These are phyloP conservation scores for Iphiclides podalirius DNA, from an alignment of 2,888 invertebrate species.

Conservation along the genomic window DNA sequence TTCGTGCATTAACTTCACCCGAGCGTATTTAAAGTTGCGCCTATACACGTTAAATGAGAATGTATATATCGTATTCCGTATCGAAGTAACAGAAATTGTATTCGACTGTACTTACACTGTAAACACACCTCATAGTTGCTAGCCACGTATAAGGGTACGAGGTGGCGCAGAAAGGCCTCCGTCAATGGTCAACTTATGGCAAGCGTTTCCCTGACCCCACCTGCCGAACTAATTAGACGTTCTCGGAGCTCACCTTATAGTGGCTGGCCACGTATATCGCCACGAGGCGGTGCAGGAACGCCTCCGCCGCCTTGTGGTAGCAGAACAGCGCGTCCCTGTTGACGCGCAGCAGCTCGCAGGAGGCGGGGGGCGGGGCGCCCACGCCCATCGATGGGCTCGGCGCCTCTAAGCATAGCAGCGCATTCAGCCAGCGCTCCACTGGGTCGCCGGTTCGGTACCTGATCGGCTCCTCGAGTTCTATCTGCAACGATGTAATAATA, in stretches of 20 bases:
- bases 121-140: no score
- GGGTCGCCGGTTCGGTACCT: conserved; percentile 93
- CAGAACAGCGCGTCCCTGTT: conserved; percentile 96
- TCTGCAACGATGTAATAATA: conserved; percentile 70
- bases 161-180: no score
- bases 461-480: conserved; percentile 95
- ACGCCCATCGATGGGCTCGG: conserved; percentile 84
- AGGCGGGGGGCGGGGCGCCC: conserved; percentile 93
- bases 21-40: no score
- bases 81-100: no score
- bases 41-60: no score
- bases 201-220: no score
- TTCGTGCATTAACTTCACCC: no score
- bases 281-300: conserved; percentile 94
- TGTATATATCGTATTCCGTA: no score
- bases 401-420: conserved; percentile 94
- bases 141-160: no score
- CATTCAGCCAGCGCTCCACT: conserved; percentile 94
- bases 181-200: no score
- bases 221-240: no score
- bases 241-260: conserved; percentile 96
- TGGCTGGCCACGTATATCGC: conserved; percentile 98
- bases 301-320: conserved; percentile 95
- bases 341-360: conserved; percentile 93
- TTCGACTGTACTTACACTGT: no score